Percentiles rank a stretch among this genome's conserved stretches.
Conservation (phyloP, 2,797 vertebrate genomes). For the Chromis chromis region DNA sequence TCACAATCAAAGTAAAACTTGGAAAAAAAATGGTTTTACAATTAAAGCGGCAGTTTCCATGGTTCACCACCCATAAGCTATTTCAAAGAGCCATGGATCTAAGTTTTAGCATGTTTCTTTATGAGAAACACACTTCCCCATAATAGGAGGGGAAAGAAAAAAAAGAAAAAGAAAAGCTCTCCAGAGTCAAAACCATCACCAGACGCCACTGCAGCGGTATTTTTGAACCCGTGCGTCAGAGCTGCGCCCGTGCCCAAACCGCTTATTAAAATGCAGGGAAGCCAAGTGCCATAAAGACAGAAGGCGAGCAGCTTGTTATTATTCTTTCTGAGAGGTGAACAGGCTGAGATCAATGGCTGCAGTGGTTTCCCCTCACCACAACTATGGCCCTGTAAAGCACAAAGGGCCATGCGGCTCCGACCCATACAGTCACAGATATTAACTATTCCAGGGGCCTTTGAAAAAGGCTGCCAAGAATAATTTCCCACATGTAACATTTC, state of each 20-base stretch:
- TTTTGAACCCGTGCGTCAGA: slow-evolving; percentile 81
- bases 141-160: slow-evolving; percentile 58
- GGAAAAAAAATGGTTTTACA: slow-evolving; percentile 41
- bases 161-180: slow-evolving; percentile 3
- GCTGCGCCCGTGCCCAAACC: slow-evolving; percentile 80
- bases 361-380: slow-evolving; percentile 81
- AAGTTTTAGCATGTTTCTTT: slow-evolving; percentile 76
- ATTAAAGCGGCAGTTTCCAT: slow-evolving; percentile 64
- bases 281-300: slow-evolving; percentile 86
- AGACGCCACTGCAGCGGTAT: slow-evolving; percentile 82
- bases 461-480: slow-evolving; percentile 86
- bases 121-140: slow-evolving; percentile 81
- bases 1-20: slow-evolving; percentile 36
- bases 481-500: slow-evolving; percentile 87
- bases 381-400: slow-evolving; percentile 81
- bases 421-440: slow-evolving; percentile 80
- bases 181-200: slow-evolving; percentile 77
- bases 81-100: slow-evolving; percentile 65
- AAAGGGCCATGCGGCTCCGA: slow-evolving; percentile 69
- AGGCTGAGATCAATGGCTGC: slow-evolving; percentile 85
- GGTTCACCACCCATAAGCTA: slow-evolving; percentile 66
- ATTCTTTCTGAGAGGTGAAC: slow-evolving; percentile 86
- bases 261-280: slow-evolving; percentile 83
- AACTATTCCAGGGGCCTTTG: slow-evolving; percentile 80
- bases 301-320: slow-evolving; percentile 85